Base-by-base conservation (phyloP, 2,113 vertebrate genomes). In the Corvus moneduloides region DNA sequence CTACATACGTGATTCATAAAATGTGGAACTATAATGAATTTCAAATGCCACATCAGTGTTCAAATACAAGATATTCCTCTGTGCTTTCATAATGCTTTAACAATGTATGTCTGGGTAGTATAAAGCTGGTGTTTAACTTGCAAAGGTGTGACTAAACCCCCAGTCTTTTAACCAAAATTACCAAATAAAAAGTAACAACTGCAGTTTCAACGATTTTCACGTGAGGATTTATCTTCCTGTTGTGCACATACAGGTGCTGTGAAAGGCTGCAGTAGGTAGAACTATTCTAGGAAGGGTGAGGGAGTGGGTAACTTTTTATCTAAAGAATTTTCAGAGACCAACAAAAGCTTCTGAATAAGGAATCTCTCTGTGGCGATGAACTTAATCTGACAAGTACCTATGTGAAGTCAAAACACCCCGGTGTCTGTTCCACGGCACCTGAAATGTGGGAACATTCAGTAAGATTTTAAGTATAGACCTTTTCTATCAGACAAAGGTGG, bases 21-120 rank as follows among this genome's bases (percentile, higher is more conserved):
- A 72, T 2, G 4, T 59, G 52, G 62, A 56, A 52, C 84, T 41
- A 19, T 67, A 91, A 78, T 56, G 66, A 72, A 75, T 68, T 93
- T 82, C 49, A 87, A 96, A 97, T 68, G 77, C 64, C 52, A 78
- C 55, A 19, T 46, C 55, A 54, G 64, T 21, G 71, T 64, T 85
- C 62, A 64, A 64, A 68, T 14, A 69, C 37, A 66, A 37, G 28
- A 24, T 86, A 76, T 11, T 86, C 21, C 83, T 79, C 79, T 14
- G 39, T 59, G 87, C 62, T 80, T 82, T 82, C 54, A 19, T 37
- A 62, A 55, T 33, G 58, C 44, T 83, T 81, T 39, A 86, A 64
- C 69, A 63, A 26, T 22, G 0, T 37, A 16, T 8, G 46, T 21
- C 55, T 85, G 71, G 23, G 16, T 21, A 9, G 2, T 41, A 75